Base-by-base conservation (phyloP, 2,797 vertebrate genomes). In the Basileuterus tristriatus region DNA sequence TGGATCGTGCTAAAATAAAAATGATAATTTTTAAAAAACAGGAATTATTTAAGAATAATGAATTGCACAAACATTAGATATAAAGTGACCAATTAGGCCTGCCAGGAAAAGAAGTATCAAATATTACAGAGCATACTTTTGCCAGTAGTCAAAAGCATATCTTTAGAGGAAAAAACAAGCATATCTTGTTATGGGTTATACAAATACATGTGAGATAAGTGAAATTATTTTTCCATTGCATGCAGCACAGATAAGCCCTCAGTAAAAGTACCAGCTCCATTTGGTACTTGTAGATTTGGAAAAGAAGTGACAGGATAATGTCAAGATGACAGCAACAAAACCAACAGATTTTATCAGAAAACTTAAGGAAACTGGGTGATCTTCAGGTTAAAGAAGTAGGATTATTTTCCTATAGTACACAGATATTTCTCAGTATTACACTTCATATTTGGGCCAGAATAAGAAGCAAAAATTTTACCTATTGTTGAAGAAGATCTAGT, bases 111-210 rank as follows among this genome's bases (percentile, higher is more conserved):
- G 82, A 34, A 39, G 36, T 63, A 30, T 5, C 43, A 74, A 49
- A 69, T 30, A 14, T 50, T n/a, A 36, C 23, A 72, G 36, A 27
- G 15, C 37, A 63, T 30, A 41, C 8, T n/a, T 39, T 83, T 76
- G 21, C 34, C 18, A 19, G 46, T 5, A 52, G 26, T 47, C 30
- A 74, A 63, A 39, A 52, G 24, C 3, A 1, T 43, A 47, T 27
- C 30, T 72, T 11, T 2, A 29, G 14, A 34, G 44, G 2, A 5
- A 37, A 53, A 30, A 5, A 2, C 15, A 62, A 58, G 8, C 0
- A 0, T 50, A 29, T 78, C 60, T 86, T 74, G 21, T 63, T 77
- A 53, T 32, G 69, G 8, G 32, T 68, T 86, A 36, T 39, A 68
- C 46, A 90, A 78, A 83, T 16, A 15, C 15, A 30, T 21, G 7